Conservation (phyloP, 2,113 vertebrate genomes). For the Polypterus bichir region DNA sequence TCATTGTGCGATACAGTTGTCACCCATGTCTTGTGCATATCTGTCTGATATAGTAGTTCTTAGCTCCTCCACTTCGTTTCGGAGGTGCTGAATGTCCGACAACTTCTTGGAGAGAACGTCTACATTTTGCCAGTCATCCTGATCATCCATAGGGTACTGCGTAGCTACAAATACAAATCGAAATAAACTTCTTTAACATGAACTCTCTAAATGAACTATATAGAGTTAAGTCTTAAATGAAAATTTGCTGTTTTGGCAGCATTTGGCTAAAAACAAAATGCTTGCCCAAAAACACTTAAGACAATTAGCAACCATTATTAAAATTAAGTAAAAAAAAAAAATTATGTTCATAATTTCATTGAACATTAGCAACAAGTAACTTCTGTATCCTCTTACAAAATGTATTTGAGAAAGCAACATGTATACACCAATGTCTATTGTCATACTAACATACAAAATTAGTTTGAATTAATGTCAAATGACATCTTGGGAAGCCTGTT, state of each 20-base stretch:
- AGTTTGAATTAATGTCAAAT: too few species aligned
- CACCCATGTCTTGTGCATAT: conserved; percentile 96
- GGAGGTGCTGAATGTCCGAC: conserved; percentile 70
- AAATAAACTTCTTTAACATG: neutral
- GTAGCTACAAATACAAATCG: conserved; percentile 39
- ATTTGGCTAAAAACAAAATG: neutral
- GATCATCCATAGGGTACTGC: conserved; percentile 38
- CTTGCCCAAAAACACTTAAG: too few species aligned
- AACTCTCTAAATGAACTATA: neutral
- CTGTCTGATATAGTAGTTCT: conserved; percentile 82
- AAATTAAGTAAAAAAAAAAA: too few species aligned
- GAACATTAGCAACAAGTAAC: too few species aligned
- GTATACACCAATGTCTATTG: too few species aligned
- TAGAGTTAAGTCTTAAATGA: neutral
- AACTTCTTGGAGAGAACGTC: conserved; percentile 74
- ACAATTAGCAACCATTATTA: too few species aligned
- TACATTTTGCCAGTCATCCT: conserved; percentile 60
- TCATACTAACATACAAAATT: too few species aligned
- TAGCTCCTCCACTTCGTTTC: conserved; percentile 78
- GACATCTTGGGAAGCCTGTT: too few species aligned
- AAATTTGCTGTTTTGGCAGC: neutral
- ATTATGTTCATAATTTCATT: too few species aligned
- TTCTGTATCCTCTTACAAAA: too few species aligned
- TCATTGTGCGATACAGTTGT: conserved; percentile 89
- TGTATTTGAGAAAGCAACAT: too few species aligned